Evolutionary conservation across 2,888 invertebrate species (phyloP).

Genomic region (Cheiracanthium punctorium): DNA sequence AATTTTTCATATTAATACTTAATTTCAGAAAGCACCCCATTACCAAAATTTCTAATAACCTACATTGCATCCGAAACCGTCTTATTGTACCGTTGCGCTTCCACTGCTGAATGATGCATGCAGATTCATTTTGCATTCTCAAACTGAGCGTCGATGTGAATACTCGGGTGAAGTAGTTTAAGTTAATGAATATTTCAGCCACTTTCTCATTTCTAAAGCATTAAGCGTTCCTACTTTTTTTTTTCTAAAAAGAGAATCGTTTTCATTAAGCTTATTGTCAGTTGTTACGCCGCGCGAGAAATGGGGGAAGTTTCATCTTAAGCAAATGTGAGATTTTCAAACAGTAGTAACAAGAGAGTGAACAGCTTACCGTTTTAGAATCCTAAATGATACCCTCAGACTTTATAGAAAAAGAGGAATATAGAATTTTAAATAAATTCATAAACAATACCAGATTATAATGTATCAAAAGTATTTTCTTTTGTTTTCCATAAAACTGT

Average conservation of each 20-base stretch:
- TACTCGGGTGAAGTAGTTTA: background rate
- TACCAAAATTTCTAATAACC: background rate
- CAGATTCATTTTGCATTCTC: slow-evolving; percentile 28
- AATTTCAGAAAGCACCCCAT: no score
- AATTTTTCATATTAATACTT: no score
- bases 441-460: no score
- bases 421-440: no score
- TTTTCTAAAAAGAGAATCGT: background rate
- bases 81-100: background rate
- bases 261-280: slow-evolving; percentile 31
- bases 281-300: slow-evolving; percentile 20
- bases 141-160: background rate
- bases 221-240: slow-evolving; percentile 14
- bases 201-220: slow-evolving; percentile 52
- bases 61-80: background rate
- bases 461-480: no score
- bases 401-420: no score
- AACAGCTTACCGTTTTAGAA: no score
- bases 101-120: slow-evolving; percentile 42
- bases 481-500: no score
- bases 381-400: no score
- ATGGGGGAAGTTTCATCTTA: background rate
- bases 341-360: background rate
- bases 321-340: slow-evolving; percentile 3
- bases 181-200: slow-evolving; percentile 50